Evolutionary conservation across 1,140 invertebrate species (phyloP).

Genomic region (Platyura marginata): DNA sequence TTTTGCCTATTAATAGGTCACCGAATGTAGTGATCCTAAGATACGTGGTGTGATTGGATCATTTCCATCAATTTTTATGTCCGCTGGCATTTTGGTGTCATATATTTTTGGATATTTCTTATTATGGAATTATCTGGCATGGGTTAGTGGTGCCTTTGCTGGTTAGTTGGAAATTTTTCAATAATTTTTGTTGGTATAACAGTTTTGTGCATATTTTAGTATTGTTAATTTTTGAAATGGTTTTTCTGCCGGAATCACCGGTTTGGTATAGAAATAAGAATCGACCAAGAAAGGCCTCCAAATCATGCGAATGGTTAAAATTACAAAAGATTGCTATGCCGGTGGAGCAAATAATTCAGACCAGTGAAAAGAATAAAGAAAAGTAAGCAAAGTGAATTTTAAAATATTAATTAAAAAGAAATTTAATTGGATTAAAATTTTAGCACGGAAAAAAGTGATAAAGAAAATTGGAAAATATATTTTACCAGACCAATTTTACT

Average conservation of each 20-base stretch:
- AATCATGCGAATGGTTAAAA: constrained; percentile 27
- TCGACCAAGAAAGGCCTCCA: constrained; percentile 26
- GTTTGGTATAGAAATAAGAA: constrained; percentile 30
- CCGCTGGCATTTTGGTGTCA: constrained; percentile 37
- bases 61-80: constrained; percentile 39
- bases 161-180: constrained; percentile 17
- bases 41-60: constrained; percentile 41
- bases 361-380: not conserved
- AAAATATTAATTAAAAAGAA: not conserved
- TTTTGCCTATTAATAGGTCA: constrained; percentile 29
- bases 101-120: constrained; percentile 36
- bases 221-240: constrained; percentile 26
- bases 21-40: constrained; percentile 40
- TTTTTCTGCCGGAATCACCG: constrained; percentile 36
- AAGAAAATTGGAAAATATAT: constrained; percentile 23
- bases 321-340: too few species aligned
- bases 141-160: constrained; percentile 23
- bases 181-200: not conserved
- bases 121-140: constrained; percentile 34
- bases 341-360: not conserved
- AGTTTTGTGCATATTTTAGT: constrained; percentile 12
- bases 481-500: constrained; percentile 25
- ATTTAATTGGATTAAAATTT: too few species aligned
- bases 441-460: not conserved
- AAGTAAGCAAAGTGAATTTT: not conserved